Percentiles rank a stretch among this genome's conserved stretches.
Conservation (phyloP, 2,888 invertebrate genomes). For the Polydesmus complanatus region DNA sequence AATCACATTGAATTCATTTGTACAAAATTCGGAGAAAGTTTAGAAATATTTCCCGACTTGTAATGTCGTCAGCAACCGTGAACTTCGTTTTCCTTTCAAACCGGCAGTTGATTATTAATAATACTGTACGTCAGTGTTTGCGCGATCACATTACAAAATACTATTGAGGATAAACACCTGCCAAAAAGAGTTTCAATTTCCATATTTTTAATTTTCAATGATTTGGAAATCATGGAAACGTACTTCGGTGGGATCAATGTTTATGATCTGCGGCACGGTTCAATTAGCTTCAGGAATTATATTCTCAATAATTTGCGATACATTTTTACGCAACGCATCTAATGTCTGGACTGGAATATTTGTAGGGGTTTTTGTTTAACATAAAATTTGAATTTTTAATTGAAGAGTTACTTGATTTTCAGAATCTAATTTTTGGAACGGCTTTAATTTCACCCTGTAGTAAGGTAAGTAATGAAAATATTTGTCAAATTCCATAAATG, state of each 20-base stretch:
- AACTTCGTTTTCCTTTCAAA: too few species aligned
- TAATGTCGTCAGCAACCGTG: too few species aligned
- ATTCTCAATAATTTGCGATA: constrained; percentile 37
- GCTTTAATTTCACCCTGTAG: background rate
- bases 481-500: background rate
- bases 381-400: constrained; percentile 1
- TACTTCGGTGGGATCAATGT: background rate
- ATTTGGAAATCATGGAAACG: background rate
- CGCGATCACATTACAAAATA: too few species aligned
- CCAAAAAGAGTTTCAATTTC: background rate
- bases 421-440: background rate
- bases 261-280: constrained; percentile 31
- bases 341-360: constrained; percentile 40
- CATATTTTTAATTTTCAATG: background rate
- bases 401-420: background rate
- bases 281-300: constrained; percentile 41
- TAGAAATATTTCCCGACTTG: too few species aligned
- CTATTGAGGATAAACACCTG: too few species aligned
- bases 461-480: background rate
- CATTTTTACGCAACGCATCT: constrained; percentile 37
- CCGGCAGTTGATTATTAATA: too few species aligned
- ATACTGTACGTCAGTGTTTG: too few species aligned
- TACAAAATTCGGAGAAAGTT: too few species aligned
- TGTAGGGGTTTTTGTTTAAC: constrained; percentile 38
- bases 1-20: too few species aligned